Base-by-base conservation (phyloP, 2,797 vertebrate species). In the Spinibarbus caldwelli region DNA sequence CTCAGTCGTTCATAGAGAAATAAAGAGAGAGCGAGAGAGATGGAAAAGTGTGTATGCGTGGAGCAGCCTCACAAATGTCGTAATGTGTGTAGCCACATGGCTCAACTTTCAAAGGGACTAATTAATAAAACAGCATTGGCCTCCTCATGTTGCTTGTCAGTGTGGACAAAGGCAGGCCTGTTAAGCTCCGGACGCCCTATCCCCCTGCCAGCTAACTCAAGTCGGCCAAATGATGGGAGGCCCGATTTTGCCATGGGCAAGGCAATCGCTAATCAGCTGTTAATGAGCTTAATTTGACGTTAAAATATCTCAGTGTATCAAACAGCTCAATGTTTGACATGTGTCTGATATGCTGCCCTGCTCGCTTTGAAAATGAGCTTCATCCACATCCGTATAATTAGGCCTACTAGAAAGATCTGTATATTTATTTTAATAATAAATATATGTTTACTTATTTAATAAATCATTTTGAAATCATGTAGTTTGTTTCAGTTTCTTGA, bases 271-370 rank as follows among this genome's bases (percentile, higher is more conserved):
- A 95, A 96, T 95, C 94, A 96, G 94, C 93, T 90, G 92, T 93
- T 96, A 96, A 96, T 95, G 95, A 94, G 93, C 92, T 90, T 96
- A 96, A 96, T 96, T 95, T 94, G 93, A 95, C 92, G 93, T 95
- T 96, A 95, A 95, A 95, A 94, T 94, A 94, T 94, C 93, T 90
- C 91, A 87, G 91, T 90, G 93, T 93, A 92, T 92, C 91, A 94
- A 94, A 93, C 93, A 92, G 93, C 88, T 90, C 87, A 90, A 92
- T 92, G 88, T 94, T 91, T 93, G 93, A 93, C 94, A 94, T 95
- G 93, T 95, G 94, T 93, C 91, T 92, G 89, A 89, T 92, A 10
- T 49, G 36, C n/a, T 26, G 66, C 77, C 72, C 77, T 73, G 82
- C 84, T 83, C 59, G 62, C 82, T 77, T 71, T 49, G 57, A 77